These are phyloP conservation scores for Meghimatium bilineatum DNA, from an alignment of 2,888 invertebrate genomes.

Conservation along the genomic window DNA sequence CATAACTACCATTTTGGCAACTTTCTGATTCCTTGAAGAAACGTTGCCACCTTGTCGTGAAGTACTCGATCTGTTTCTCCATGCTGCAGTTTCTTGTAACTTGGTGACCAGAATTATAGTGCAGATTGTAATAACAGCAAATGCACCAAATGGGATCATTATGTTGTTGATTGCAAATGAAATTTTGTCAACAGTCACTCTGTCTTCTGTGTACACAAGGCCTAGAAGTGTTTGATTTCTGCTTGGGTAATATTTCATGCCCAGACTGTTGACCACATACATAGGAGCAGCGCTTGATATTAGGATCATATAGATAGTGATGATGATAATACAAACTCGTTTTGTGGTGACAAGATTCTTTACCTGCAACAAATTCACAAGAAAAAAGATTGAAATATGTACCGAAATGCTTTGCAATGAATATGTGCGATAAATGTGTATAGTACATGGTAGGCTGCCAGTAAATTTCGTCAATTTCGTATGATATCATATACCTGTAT, in stretches of 20 bases:
- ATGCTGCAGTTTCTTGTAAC: not conserved
- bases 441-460: too few species aligned
- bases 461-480: too few species aligned
- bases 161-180: not conserved
- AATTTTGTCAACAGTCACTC: not conserved
- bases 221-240: not conserved
- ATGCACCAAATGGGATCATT: not conserved
- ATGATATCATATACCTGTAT: too few species aligned
- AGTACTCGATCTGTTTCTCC: not conserved
- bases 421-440: too few species aligned
- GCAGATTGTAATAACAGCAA: conserved; percentile 3
- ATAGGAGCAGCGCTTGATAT: not conserved
- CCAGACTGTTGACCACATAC: not conserved
- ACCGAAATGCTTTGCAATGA: too few species aligned
- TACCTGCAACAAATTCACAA: too few species aligned
- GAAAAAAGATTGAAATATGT: too few species aligned
- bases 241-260: not conserved
- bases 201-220: not conserved
- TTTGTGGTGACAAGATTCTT: too few species aligned
- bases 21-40: not conserved
- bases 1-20: conserved; percentile 2
- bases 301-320: not conserved
- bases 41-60: not conserved
- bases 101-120: not conserved
- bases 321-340: too few species aligned